Percentiles rank a stretch among this genome's conserved stretches.
Conservation (phyloP, 2,113 vertebrate genomes). For the Heterochromis multidens region DNA sequence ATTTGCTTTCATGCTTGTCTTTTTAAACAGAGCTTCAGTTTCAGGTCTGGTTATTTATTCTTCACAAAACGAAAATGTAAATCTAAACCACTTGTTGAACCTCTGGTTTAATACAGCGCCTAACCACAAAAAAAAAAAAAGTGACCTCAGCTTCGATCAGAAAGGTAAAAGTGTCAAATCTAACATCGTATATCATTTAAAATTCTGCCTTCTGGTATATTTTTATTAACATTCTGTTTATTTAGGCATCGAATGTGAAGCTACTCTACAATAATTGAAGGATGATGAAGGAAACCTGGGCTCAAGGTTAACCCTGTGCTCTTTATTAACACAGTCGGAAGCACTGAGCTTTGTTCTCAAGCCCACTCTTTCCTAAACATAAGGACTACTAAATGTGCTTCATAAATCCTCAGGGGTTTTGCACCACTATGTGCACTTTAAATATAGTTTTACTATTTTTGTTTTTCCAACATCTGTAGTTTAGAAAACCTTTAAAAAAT, state of each 20-base stretch:
- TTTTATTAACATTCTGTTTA: neutral
- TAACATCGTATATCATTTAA: neutral
- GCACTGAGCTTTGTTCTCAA: neutral
- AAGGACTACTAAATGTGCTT: neutral
- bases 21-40: neutral
- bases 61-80: too few relatives aligned
- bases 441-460: neutral
- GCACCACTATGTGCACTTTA: neutral
- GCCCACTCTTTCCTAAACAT: neutral
- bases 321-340: neutral
- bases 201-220: neutral
- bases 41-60: too few relatives aligned
- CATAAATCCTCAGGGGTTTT: neutral
- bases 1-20: neutral
- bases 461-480: neutral
- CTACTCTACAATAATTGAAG: neutral
- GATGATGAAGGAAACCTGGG: neutral
- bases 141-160: neutral
- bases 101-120: neutral
- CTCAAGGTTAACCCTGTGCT: neutral
- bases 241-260: neutral
- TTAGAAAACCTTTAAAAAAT: neutral
- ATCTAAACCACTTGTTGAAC: neutral
- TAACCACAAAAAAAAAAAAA: accelerated
- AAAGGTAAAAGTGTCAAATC: neutral